These are phyloP conservation scores for Poeciliopsis turneri DNA, from an alignment of 2,797 vertebrate species.

Conservation along the genomic window DNA sequence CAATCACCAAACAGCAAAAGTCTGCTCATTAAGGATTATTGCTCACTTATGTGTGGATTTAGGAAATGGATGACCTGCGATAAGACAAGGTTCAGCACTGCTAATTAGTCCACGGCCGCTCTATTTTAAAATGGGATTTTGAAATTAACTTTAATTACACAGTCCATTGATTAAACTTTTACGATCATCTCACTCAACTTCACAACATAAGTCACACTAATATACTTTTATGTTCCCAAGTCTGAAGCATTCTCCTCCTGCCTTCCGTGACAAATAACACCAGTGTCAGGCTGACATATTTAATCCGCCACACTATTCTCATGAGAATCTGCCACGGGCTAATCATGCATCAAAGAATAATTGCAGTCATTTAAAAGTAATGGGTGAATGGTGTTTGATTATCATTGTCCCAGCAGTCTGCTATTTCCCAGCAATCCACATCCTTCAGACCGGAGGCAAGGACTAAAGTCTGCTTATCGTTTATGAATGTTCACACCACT, in stretches of 20 bases:
- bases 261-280: slow-evolving; percentile 48
- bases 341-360: slow-evolving; percentile 73
- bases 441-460: slow-evolving; percentile 32
- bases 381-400: slow-evolving; percentile 61
- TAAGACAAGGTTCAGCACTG: slow-evolving; percentile 34
- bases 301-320: slow-evolving; percentile 62
- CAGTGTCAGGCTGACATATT: slow-evolving; percentile 57
- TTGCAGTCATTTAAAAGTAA: slow-evolving; percentile 72
- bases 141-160: slow-evolving; percentile 46
- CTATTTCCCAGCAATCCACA: slow-evolving; percentile 43
- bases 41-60: slow-evolving; percentile 41
- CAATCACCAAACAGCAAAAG: slow-evolving; percentile 24
- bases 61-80: slow-evolving; percentile 42
- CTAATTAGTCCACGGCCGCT: slow-evolving; percentile 45
- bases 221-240: slow-evolving; percentile 30
- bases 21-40: slow-evolving; percentile 55
- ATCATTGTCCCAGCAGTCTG: slow-evolving; percentile 49
- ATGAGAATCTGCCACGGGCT: slow-evolving; percentile 50
- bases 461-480: slow-evolving; percentile 26
- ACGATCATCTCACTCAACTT: slow-evolving; percentile 25
- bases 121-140: slow-evolving; percentile 22
- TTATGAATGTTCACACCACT: slow-evolving; percentile 12
- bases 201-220: slow-evolving; percentile 32
- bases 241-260: slow-evolving; percentile 26
- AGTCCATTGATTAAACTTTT: slow-evolving; percentile 32